phyloP scores from a whole-genome alignment of 2,113 vertebrate species.

The Oreochromis tanganicae region DNA sequence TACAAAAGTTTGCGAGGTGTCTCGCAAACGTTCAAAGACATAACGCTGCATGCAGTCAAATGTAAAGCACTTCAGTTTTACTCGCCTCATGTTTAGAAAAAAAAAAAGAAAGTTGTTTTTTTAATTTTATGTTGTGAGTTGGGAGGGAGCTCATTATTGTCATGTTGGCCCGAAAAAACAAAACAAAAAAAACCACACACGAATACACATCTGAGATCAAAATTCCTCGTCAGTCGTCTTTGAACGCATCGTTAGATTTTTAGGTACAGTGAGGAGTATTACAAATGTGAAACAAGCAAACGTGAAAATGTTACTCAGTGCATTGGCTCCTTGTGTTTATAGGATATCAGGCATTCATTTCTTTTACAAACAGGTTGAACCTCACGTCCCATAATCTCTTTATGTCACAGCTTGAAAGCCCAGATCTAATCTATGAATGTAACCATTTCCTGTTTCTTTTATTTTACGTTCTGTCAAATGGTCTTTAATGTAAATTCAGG shows the following conservation, averaged over 20 bases:
- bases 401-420: slow-evolving; percentile 64
- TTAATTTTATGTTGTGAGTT: slow-evolving; percentile 58
- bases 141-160: slow-evolving; percentile 69
- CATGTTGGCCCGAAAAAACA: slow-evolving; percentile 66
- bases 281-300: slow-evolving; percentile 69
- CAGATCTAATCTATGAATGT: slow-evolving; percentile 75
- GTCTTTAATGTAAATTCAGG: slow-evolving; percentile 70
- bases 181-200: neutral
- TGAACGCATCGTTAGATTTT: slow-evolving; percentile 27
- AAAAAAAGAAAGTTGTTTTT: neutral
- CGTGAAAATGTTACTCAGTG: slow-evolving; percentile 68
- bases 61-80: slow-evolving; percentile 69
- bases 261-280: slow-evolving; percentile 58
- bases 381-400: slow-evolving; percentile 46
- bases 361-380: slow-evolving; percentile 52
- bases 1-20: slow-evolving; percentile 59
- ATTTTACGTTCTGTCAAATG: slow-evolving; percentile 44
- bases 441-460: slow-evolving; percentile 46
- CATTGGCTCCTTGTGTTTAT: slow-evolving; percentile 65
- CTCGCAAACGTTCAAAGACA: slow-evolving; percentile 69
- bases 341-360: slow-evolving; percentile 45
- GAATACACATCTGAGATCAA: slow-evolving; percentile 33
- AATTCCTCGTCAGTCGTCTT: slow-evolving; percentile 47
- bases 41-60: slow-evolving; percentile 74
- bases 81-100: slow-evolving; percentile 62